phyloP scores from a whole-genome alignment of 2,113 vertebrate species.

The Acinonyx jubatus region DNA sequence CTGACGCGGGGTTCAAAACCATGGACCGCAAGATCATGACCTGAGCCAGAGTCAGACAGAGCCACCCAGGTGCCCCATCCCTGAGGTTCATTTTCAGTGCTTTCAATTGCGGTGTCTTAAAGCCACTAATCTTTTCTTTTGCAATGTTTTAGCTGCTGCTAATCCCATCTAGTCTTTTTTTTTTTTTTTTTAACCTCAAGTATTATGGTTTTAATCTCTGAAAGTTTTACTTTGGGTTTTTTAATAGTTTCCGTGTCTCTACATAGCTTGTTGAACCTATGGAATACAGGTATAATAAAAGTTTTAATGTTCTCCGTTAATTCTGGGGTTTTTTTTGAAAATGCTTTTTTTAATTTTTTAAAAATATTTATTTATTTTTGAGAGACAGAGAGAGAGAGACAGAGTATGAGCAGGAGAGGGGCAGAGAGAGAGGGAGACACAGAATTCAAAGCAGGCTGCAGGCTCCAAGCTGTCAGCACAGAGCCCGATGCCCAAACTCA shows the following conservation, averaged over 20 bases:
- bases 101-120: not conserved
- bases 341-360: rapidly evolving
- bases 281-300: not conserved
- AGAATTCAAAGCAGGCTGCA: too few species aligned
- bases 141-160: not conserved
- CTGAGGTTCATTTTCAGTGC: not conserved
- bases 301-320: not conserved
- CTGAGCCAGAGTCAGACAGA: too few species aligned
- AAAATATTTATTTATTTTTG: too few species aligned
- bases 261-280: not conserved
- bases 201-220: not conserved
- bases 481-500: too few species aligned
- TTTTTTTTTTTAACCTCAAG: not conserved
- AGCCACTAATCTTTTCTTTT: not conserved
- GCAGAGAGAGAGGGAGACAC: too few species aligned
- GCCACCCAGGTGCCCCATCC: too few species aligned
- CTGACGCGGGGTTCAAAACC: too few species aligned
- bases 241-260: not conserved
- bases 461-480: too few species aligned
- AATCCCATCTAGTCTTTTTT: not conserved
- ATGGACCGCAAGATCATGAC: too few species aligned
- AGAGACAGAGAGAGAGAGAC: too few species aligned
- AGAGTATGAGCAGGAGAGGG: too few species aligned
- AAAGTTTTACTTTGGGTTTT: not conserved
- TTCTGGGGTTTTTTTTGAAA: too few species aligned